Evolutionary conservation across 2,113 vertebrate species (phyloP), one percentile per base, ranked within the genome.

Genomic region (Neomonachus schauinslandi): DNA sequence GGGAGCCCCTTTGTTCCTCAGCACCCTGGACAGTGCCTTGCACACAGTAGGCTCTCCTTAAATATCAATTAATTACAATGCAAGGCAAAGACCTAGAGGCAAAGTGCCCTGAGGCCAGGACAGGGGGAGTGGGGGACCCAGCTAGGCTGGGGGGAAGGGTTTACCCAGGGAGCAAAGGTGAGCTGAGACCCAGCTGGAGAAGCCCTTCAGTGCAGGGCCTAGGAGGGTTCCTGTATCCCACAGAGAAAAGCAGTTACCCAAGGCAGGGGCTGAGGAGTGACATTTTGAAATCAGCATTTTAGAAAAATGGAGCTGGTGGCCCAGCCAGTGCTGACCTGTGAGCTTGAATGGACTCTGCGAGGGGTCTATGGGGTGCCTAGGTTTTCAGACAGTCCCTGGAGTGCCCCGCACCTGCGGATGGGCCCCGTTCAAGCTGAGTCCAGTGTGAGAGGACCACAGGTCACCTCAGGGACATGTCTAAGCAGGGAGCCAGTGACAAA

Each of bases 1-100:
- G 22, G 51, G 10, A 13, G 18, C 16, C 15, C 14, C 65, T 69
- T 57, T 76, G 46, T 7, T 0, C 57, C 24, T 42, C 79, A 95
- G 94, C 57, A 94, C 65, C 36, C 67, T 53, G 81, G 94, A 93
- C 76, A 81, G 93, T 10, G 46, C 82, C 76, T 15, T 31, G 28
- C 28, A 81, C 90, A 5, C 6, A 90, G 88, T 90, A 49, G 94
- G 92, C 21, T 76, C 39, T 76, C 39, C 36, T 59, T 15, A 69
- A 59, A 11, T 28, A 4, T 1, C 24, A 39, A 7, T 10, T 49
- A 61, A 84, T 26, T 42, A 24, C 91, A 89, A 83, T 53, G 42
- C 28, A 67, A 42, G 65, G 51, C 0, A 31, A 69, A 81, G 59
- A 79, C 46, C 22, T 85, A 26, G 59, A 67, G 59, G 28, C 16